Percentiles rank a stretch among this genome's conserved stretches.
Conservation (phyloP, 2,888 invertebrate genomes). For the Stenotaenia linearis region DNA sequence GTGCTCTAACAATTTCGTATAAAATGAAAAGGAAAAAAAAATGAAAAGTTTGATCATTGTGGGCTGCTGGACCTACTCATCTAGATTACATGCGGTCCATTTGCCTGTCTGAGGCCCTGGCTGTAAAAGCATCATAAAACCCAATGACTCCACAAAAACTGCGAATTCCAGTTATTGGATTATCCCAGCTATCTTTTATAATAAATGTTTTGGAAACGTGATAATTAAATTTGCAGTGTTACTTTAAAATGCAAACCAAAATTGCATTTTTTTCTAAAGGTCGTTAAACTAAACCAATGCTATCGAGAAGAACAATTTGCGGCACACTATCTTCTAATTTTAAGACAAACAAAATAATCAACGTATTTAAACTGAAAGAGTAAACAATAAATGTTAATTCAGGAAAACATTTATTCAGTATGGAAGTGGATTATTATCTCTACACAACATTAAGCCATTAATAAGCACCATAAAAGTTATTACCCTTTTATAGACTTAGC, state of each 20-base stretch:
- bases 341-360: too few species aligned
- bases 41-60: background rate
- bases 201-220: constrained; percentile 26
- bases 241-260: constrained; percentile 8
- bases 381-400: too few species aligned
- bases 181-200: constrained; percentile 15
- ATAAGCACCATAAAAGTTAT: too few species aligned
- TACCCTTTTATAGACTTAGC: too few species aligned
- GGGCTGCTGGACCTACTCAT: constrained; percentile 20
- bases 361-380: too few species aligned
- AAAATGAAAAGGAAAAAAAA: background rate
- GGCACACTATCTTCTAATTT: too few species aligned
- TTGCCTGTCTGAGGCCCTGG: constrained; percentile 12
- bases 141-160: constrained; percentile 19
- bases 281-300: background rate
- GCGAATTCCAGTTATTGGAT: constrained; percentile 19
- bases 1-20: background rate
- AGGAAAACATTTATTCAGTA: too few species aligned
- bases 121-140: constrained; percentile 24
- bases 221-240: constrained; percentile 13
- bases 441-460: too few species aligned
- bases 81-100: constrained; percentile 20
- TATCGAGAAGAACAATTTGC: background rate
- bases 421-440: too few species aligned
- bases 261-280: background rate